Evolutionary conservation across 2,797 vertebrate genomes (phyloP), one percentile per base, ranked within the genome.

Genomic region (Huso huso): DNA sequence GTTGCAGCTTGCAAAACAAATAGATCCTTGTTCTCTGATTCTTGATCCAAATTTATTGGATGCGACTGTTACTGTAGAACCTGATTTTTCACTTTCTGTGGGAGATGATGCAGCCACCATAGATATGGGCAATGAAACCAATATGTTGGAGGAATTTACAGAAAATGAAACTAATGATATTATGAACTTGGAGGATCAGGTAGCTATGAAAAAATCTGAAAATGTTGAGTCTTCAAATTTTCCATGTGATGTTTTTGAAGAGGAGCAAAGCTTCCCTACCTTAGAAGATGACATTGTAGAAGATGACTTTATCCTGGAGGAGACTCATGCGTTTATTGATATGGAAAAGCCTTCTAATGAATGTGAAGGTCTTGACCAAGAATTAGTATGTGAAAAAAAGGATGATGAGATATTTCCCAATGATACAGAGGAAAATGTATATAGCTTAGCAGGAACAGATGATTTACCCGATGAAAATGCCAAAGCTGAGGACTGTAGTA

Each of bases 1-100:
- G n/a, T 88, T 87, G 66, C 87, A 87, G 70, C 89, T 86, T 66
- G 90, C 88, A 78, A 88, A 90, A 63, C 65, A 71, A 51, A 86
- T 87, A 1, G 87, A 87, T 37, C 37, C 37, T 37, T 37, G 37
- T 37, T 37, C 37, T 37, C 37, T 37, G 37, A 37, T 37, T 37
- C 37, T 37, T 13, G 84, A 86, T 66, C 90, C 90, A 61, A 78
- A 85, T 37, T 87, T 91, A 71, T 85, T 84, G 2, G 81, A 86
- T 62, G 88, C 86, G 74, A 88, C 77, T 1, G 87, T 90, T 66
- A 78, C 81, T 59, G 90, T 88, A 65, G 88, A 88, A 66, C 88
- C 89, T 60, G 90, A 90, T 70, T 1, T 37, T 37, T 37, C 37
- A 37, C 37, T 37, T 37, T 83, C 90, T 0, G 84, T 90, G 74